Base-by-base conservation (phyloP, 2,797 vertebrate genomes). In the Hippocampus kuda region DNA sequence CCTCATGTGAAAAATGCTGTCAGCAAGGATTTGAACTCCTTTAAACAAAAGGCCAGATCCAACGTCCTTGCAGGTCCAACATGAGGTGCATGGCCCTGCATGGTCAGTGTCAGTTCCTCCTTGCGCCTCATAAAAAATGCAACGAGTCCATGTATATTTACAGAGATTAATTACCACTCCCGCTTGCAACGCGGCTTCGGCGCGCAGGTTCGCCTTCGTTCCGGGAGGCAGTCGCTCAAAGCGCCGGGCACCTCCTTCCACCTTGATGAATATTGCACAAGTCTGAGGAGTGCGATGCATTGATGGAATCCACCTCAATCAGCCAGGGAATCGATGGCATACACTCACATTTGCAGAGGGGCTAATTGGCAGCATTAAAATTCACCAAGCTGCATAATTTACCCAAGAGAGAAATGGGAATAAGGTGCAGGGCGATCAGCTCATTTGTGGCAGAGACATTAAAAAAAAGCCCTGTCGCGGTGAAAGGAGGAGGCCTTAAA, bases 61-160 rank as follows among this genome's bases (percentile, higher is more conserved):
- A 74, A 79, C 69, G 81, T 75, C 83, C 85, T 89, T 86, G 82
- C 75, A 75, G 75, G 75, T 78, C 74, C 68, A 13, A 76, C 72
- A 76, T 78, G 83, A 88, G 8, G 30, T 4, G 27, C 83, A 81
- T 85, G 78, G 81, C 84, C 83, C 80, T 79, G 75, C 79, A 74
- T 81, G 88, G 84, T 83, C 84, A 85, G 75, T 67, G 68, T 85
- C 82, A 82, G 72, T 85, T 84, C 79, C 84, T 86, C 85, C 88
- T 84, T 83, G 81, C 77, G 46, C 69, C 81, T 83, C 83, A 89
- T 91, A 83, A 91, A 91, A 87, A 87, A 89, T 89, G 84, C 84
- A 90, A 88, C 85, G 81, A 87, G 76, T 78, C 72, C 82, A 91
- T 91, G 87, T 90, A 90, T 89, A 91, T 89, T 91, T 88, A 89